Conservation (phyloP, 2,888 invertebrate genomes). For the Cerastis rubricosa region DNA sequence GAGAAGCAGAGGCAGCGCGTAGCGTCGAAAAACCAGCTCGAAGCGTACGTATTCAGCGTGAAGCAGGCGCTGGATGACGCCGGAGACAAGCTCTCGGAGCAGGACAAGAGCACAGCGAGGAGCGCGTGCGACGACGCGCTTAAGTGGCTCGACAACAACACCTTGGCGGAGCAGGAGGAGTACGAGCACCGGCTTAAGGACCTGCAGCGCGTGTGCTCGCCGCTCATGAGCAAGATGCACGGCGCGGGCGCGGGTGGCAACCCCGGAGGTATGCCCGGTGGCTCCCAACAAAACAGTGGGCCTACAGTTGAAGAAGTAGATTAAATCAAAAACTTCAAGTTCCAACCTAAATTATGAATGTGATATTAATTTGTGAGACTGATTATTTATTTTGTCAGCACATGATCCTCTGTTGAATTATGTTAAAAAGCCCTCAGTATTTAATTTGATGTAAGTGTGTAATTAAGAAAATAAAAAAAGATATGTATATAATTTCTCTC, state of each 20-base stretch:
- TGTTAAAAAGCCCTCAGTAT: neutral
- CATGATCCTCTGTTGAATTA: slow-evolving; percentile 33
- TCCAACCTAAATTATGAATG: slow-evolving; percentile 11
- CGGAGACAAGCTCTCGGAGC: slow-evolving; percentile 90
- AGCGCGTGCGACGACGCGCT: slow-evolving; percentile 91
- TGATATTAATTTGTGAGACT: slow-evolving; percentile 51
- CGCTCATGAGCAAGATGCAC: slow-evolving; percentile 91
- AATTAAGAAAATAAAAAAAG: neutral
- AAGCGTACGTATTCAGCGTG: slow-evolving; percentile 93
- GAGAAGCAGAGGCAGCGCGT: slow-evolving; percentile 93
- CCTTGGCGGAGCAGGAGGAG: slow-evolving; percentile 92
- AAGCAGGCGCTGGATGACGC: slow-evolving; percentile 93
- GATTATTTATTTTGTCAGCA: slow-evolving; percentile 41
- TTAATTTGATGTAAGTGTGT: neutral
- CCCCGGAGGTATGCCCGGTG: slow-evolving; percentile 47
- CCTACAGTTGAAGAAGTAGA: slow-evolving; percentile 83
- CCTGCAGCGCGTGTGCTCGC: slow-evolving; percentile 90
- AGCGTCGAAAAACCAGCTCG: slow-evolving; percentile 93
- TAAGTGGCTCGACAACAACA: slow-evolving; percentile 93
- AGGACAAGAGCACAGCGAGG: slow-evolving; percentile 91
- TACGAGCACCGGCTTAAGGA: slow-evolving; percentile 92
- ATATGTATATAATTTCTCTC: neutral
- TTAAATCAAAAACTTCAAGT: too few species aligned
- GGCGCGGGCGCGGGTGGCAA: slow-evolving; percentile 89
- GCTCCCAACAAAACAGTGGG: slow-evolving; percentile 67